Conservation (phyloP, 2,888 invertebrate genomes). For the Orthosia cruda region DNA sequence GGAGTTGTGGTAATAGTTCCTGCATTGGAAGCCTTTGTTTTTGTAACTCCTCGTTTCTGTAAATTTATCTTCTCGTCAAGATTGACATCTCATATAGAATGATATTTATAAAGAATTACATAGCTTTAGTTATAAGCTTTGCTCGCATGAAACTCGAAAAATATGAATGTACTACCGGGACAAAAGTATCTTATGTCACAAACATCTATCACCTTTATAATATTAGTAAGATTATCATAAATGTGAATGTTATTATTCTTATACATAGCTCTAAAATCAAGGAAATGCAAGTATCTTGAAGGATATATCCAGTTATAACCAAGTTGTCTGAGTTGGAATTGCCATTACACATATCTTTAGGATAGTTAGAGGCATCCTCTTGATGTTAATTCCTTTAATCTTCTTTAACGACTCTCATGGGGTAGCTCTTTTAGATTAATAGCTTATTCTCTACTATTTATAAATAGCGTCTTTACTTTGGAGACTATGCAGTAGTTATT, state of each 20-base stretch:
- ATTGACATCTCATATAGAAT: neutral
- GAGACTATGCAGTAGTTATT: neutral
- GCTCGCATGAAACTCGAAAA: no score
- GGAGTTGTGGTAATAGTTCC: slow-evolving; percentile 22
- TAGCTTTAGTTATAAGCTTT: neutral
- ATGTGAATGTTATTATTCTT: neutral
- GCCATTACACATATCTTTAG: slow-evolving; percentile 18
- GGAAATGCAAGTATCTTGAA: neutral
- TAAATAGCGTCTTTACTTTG: neutral
- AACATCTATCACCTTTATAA: no score
- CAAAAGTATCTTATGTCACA: no score
- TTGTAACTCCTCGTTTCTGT: slow-evolving; percentile 22
- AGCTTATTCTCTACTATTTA: slow-evolving; percentile 4
- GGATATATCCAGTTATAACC: neutral
- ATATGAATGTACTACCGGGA: no score
- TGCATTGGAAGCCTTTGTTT: slow-evolving; percentile 22
- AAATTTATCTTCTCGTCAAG: slow-evolving; percentile 6
- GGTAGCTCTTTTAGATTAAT: slow-evolving; percentile 21
- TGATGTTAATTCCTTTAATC: slow-evolving; percentile 50
- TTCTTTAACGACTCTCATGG: slow-evolving; percentile 37
- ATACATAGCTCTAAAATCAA: neutral
- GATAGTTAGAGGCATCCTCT: slow-evolving; percentile 16
- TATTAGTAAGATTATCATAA: no score
- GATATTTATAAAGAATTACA: neutral
- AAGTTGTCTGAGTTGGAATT: neutral